These are phyloP conservation scores for Acanthaster planci DNA, from an alignment of 35 echinoderm and acorn worm species.

Conservation along the genomic window DNA sequence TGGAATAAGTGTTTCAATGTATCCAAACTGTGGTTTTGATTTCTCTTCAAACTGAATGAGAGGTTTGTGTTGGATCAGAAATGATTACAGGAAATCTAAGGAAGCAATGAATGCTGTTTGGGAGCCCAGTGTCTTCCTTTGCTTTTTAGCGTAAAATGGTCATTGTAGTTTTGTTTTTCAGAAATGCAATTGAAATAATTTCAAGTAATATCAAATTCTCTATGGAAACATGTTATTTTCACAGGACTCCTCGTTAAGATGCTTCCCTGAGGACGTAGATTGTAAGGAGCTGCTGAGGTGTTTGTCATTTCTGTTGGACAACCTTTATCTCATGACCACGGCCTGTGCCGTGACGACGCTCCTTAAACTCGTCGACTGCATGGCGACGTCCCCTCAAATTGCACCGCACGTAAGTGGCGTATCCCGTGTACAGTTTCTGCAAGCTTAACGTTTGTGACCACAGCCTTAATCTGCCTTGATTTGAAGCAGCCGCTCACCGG, in stretches of 20 bases:
- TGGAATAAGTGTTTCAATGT: too few relatives aligned
- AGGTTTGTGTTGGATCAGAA: too few relatives aligned
- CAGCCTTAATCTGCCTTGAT: too few relatives aligned
- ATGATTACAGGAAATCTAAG: too few relatives aligned
- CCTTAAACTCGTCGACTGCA: not conserved
- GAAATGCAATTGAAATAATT: not conserved
- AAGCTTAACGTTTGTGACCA: too few relatives aligned
- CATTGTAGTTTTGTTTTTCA: not conserved
- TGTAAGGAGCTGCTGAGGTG: not conserved
- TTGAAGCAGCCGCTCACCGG: too few relatives aligned
- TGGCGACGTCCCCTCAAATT: not conserved
- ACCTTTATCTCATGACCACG: not conserved
- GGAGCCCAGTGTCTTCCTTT: not conserved
- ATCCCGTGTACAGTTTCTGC: too few relatives aligned
- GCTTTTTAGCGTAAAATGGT: not conserved
- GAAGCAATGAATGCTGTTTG: too few relatives aligned
- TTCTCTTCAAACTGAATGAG: too few relatives aligned
- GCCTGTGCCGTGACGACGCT: not conserved
- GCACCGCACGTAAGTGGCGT: slow-evolving; percentile 13
- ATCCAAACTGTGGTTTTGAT: too few relatives aligned
- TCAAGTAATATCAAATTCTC: not conserved
- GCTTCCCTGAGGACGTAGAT: not conserved
- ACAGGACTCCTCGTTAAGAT: not conserved
- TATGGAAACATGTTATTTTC: not conserved
- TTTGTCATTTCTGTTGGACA: not conserved